These are phyloP conservation scores for Seira musarum DNA, from an alignment of 2,888 invertebrate genomes.

Conservation along the genomic window DNA sequence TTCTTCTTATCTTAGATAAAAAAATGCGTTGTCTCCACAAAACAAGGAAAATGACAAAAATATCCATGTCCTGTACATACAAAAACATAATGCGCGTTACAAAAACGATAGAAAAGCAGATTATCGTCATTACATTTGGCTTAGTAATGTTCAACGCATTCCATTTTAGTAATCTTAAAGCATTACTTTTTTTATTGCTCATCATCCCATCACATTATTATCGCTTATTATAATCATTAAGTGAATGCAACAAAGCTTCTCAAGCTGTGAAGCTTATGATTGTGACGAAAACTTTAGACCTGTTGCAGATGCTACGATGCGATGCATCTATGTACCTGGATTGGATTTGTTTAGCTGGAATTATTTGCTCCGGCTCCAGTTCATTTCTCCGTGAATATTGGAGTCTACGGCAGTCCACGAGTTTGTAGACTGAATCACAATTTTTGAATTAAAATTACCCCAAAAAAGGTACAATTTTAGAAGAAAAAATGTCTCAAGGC, in stretches of 20 bases:
- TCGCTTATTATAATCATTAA: slow-evolving; percentile 30
- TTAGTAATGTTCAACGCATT: background rate
- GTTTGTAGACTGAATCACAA: background rate
- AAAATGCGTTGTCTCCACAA: background rate
- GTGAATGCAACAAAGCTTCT: slow-evolving; percentile 28
- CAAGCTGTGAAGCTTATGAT: slow-evolving; percentile 30
- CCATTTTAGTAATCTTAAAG: no score
- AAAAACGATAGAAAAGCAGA: background rate
- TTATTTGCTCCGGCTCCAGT: no score
- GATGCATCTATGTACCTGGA: no score
- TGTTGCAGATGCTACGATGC: no score
- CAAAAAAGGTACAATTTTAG: no score
- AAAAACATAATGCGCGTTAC: background rate
- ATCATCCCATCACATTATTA: no score
- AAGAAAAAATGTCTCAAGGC: no score
- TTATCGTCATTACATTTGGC: slow-evolving; percentile 7
- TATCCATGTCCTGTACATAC: slow-evolving; percentile 15
- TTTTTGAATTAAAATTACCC: no score
- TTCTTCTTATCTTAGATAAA: background rate
- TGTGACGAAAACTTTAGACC: background rate
- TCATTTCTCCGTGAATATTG: slow-evolving; percentile 6
- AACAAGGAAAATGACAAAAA: slow-evolving; percentile 37
- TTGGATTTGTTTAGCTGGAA: no score
- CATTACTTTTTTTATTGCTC: no score
- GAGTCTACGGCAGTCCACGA: slow-evolving; percentile 6